A percentile compares a stretch with the other conserved stretches of the same genome.
These are phyloP conservation scores for Drosophila greeni DNA, from an alignment of 2,888 invertebrate genomes.

Conservation along the genomic window DNA sequence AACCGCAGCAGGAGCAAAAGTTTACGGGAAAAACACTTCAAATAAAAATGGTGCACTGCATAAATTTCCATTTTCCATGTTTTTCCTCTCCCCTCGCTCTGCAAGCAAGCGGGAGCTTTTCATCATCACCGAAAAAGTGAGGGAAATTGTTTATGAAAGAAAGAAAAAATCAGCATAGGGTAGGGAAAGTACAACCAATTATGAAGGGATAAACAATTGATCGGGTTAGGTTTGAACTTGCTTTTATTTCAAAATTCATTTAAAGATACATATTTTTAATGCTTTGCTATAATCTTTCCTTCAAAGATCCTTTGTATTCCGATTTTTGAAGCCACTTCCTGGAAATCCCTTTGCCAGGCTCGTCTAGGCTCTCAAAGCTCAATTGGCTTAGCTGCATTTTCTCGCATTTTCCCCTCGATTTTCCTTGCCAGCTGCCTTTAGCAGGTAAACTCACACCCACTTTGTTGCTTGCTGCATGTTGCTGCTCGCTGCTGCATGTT, in stretches of 20 bases:
- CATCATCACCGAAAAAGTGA: slow-evolving; percentile 7
- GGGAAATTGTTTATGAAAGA: slow-evolving; percentile 13
- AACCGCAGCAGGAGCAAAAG: slow-evolving; percentile 37
- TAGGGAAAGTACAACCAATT: slow-evolving; percentile 44
- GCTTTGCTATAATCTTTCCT: neutral
- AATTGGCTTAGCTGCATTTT: no score
- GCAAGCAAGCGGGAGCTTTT: neutral
- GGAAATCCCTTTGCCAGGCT: no score
- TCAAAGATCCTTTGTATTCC: neutral
- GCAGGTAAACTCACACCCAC: slow-evolving; percentile 2
- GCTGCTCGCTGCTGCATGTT: neutral
- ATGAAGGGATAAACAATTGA: slow-evolving; percentile 43
- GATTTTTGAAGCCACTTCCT: neutral
- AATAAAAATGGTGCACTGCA: slow-evolving; percentile 56
- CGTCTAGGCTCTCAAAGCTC: neutral
- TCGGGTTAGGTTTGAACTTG: neutral
- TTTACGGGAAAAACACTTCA: slow-evolving; percentile 37
- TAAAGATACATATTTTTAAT: neutral
- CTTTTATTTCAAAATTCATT: neutral
- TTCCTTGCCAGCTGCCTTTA: slow-evolving; percentile 23
- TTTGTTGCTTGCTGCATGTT: slow-evolving; percentile 10
- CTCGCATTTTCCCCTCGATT: neutral
- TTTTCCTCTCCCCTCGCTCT: no score
- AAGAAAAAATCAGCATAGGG: slow-evolving; percentile 1
- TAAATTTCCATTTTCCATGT: slow-evolving; percentile 46